A percentile compares a stretch with the other conserved stretches of the same genome.
Evolutionary conservation across 2,797 vertebrate genomes (phyloP).

Genomic region (Cuculus canorus): DNA sequence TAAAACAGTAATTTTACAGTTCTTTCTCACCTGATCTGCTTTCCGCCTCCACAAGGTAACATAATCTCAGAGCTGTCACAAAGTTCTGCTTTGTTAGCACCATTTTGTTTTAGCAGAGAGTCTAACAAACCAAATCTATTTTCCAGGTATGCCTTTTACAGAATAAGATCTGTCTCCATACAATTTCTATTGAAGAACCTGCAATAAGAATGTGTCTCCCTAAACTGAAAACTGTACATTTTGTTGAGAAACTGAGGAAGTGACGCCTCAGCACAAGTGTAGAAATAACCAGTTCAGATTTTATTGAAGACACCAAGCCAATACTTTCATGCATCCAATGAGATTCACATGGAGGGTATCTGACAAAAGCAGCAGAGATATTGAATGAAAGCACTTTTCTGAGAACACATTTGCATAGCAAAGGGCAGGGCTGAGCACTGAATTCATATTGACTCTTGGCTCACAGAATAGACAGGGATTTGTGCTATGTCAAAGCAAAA

Average conservation of each 20-base stretch:
- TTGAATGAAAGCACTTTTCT: fast-evolving
- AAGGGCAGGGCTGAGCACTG: background rate
- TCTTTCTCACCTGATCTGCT: background rate
- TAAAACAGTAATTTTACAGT: background rate
- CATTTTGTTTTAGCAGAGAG: background rate
- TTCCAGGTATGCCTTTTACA: background rate
- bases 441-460: background rate
- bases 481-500: background rate
- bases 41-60: slow-evolving; percentile 29
- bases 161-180: background rate
- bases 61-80: slow-evolving; percentile 31
- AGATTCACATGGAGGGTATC: fast-evolving
- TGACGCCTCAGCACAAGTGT: background rate
- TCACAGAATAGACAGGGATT: background rate
- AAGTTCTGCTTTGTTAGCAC: background rate
- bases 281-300: background rate
- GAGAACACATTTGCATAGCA: background rate
- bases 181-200: background rate
- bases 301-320: background rate
- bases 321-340: too few species aligned
- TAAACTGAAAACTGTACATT: background rate
- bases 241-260: background rate
- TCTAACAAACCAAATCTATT: background rate
- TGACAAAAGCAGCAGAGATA: background rate
- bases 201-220: background rate